Conservation (phyloP, 2,113 vertebrate genomes). For the Capreolus pygargus region DNA sequence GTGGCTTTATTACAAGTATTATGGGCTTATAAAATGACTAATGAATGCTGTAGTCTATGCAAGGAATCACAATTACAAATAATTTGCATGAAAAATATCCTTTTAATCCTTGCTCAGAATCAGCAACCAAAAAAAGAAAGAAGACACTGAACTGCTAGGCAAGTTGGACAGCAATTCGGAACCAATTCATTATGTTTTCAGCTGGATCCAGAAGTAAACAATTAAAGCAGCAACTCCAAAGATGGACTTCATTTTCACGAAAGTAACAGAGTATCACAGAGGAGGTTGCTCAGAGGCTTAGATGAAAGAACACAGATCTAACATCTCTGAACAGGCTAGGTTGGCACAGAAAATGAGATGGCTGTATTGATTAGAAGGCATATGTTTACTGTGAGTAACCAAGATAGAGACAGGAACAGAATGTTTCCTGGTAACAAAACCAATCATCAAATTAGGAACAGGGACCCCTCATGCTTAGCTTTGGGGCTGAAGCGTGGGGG, state of each 20-base stretch:
- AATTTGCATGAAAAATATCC: background rate
- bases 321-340: background rate
- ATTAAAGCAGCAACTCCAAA: background rate
- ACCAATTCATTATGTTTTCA: background rate
- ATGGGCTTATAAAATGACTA: background rate
- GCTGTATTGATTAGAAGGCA: background rate
- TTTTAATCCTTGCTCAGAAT: conserved; percentile 12
- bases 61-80: background rate
- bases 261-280: background rate
- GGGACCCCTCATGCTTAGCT: background rate
- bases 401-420: background rate
- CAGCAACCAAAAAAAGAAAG: background rate
- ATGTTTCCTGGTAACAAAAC: background rate
- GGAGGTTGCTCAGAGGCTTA: background rate
- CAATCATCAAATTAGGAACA: background rate
- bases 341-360: background rate
- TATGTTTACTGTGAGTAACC: background rate
- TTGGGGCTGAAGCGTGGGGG: background rate
- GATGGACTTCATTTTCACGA: background rate
- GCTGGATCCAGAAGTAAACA: conserved; percentile 2
- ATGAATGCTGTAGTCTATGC: background rate
- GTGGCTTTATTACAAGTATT: background rate
- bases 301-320: background rate
- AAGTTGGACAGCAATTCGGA: background rate
- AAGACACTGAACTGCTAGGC: background rate